Evolutionary conservation across 2,888 invertebrate genomes (phyloP), one percentile per base, ranked within the genome.

Genomic region (Conomelus anceps): DNA sequence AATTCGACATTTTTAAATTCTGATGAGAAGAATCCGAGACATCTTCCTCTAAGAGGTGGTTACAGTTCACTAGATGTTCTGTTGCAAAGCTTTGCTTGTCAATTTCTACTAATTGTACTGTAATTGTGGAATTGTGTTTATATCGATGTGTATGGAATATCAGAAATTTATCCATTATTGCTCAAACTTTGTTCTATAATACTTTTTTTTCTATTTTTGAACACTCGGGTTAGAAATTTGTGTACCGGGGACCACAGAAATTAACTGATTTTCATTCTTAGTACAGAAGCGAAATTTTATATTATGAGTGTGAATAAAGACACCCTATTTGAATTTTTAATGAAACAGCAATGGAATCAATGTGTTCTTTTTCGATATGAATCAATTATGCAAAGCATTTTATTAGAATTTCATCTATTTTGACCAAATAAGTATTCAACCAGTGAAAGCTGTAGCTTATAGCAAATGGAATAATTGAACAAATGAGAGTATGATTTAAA

Each of bases 11-110:
- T 22, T 20, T 20, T 3, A 23, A 85, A 3, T 4, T 23, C 1
- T 20, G 20, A 85, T 41, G 41, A 41, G 17, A 86, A 23, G 24
- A 86, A 86, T 13, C 34, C 13, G 22, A 7, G 7, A 86, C 22
- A 86, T 86, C 63, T 0, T 13, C n/a, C 63, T n/a, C 63, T 63
- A 86, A 23, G n/a, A 86, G 24, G 29, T 26, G 86, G 24, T 24
- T 26, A 26, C 29, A 26, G 26, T 85, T 23, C 24, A 85, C 85
- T 86, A 86, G 22, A 29, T 23, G 24, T 86, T 26, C 24, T 86
- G 24, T 29, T 86, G 85, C 24, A 20, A 63, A 85, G 86, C 86
- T 86, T 86, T 86, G 86, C 86, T 86, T 86, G 86, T 86, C 86
- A 86, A 86, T 86, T 86, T 86, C 13, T 86, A 86, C 24, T 86